phyloP scores from a whole-genome alignment of 2,888 invertebrate species.

The Tetragnatha montana region DNA sequence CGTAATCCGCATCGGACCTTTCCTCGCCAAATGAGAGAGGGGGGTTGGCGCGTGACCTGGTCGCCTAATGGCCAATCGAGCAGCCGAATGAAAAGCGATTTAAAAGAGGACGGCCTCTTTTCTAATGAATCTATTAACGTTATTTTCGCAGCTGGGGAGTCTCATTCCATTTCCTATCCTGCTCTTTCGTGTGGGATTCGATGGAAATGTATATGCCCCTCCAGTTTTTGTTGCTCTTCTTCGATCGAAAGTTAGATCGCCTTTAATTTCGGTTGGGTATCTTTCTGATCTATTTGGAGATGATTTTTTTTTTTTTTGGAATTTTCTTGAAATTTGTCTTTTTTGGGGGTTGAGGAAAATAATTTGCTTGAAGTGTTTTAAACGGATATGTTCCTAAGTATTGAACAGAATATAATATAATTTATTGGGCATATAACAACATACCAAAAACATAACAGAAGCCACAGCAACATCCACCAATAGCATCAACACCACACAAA shows the following conservation, averaged over 20 bases:
- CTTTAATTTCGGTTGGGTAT: not conserved
- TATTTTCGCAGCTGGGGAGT: slow-evolving; percentile 44
- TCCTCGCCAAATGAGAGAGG: slow-evolving; percentile 22
- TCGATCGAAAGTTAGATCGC: not conserved
- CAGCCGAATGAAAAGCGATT: slow-evolving; percentile 31
- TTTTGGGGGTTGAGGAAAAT: too few relatives aligned
- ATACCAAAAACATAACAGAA: too few relatives aligned
- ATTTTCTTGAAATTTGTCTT: too few relatives aligned
- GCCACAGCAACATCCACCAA: too few relatives aligned
- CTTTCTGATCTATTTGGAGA: too few relatives aligned
- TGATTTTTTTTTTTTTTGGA: too few relatives aligned
- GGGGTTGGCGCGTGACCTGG: slow-evolving; percentile 31
- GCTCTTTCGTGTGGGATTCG: not conserved
- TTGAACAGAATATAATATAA: too few relatives aligned
- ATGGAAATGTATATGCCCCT: not conserved
- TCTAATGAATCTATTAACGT: slow-evolving; percentile 54
- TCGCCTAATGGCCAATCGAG: slow-evolving; percentile 37
- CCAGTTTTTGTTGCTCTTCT: not conserved
- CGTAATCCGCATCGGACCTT: slow-evolving; percentile 39
- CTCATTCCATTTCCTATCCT: slow-evolving; percentile 19
- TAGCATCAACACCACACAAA: too few relatives aligned
- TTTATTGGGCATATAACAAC: too few relatives aligned
- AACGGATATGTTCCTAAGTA: too few relatives aligned
- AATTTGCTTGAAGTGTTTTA: too few relatives aligned
- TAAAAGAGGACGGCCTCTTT: slow-evolving; percentile 32